A percentile compares a stretch with the other conserved stretches of the same genome.
Evolutionary conservation across 2,797 vertebrate species (phyloP).

Genomic region (Myripristis jacobus): DNA sequence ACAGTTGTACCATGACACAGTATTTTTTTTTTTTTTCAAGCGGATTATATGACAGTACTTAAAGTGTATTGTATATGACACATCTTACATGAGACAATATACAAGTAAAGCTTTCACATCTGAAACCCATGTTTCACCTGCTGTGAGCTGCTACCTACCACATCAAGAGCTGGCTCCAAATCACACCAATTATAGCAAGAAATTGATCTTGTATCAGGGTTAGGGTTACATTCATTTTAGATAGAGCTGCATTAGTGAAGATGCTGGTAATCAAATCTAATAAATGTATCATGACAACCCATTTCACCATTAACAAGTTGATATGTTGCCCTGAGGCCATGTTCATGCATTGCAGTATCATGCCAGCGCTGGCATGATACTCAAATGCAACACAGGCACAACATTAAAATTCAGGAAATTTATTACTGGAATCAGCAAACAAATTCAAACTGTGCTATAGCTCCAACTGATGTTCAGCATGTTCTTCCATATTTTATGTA

Average conservation of each 20-base stretch:
- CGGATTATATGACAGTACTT: too few relatives aligned
- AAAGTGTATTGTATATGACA: too few relatives aligned
- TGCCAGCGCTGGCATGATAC: background rate
- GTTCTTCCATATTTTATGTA: too few relatives aligned
- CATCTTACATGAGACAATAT: background rate
- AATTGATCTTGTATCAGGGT: constrained; percentile 5
- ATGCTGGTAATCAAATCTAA: constrained; percentile 26
- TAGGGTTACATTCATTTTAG: background rate
- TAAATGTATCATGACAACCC: constrained; percentile 59
- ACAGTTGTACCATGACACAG: background rate
- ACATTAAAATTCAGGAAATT: background rate
- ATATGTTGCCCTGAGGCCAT: constrained; percentile 35
- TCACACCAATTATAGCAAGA: background rate
- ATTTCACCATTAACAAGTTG: constrained; percentile 63
- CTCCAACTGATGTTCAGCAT: too few relatives aligned
- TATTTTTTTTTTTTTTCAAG: too few relatives aligned
- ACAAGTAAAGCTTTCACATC: background rate
- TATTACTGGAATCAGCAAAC: background rate
- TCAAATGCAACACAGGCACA: too few relatives aligned
- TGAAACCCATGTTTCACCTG: constrained; percentile 13
- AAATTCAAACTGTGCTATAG: background rate
- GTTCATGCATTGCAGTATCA: constrained; percentile 1
- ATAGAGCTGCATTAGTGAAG: constrained; percentile 20
- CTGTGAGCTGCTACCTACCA: background rate
- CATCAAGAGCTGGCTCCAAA: background rate